These are phyloP conservation scores for Epistrophella euchroma DNA, from an alignment of 2,888 invertebrate species.

Conservation along the genomic window DNA sequence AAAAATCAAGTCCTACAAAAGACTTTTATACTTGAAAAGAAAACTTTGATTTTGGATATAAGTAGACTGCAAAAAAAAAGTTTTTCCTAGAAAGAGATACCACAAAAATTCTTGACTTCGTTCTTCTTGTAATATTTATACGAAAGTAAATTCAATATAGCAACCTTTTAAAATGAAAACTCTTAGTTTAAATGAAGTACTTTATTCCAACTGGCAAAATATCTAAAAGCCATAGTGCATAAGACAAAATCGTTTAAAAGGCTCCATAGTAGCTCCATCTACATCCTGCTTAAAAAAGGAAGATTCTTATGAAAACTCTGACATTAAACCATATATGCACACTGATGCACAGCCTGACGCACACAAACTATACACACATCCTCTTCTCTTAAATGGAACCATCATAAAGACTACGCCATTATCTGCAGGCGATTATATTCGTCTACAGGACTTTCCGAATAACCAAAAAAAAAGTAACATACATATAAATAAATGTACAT, in stretches of 20 bases:
- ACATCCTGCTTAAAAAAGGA: no score
- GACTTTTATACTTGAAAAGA: no score
- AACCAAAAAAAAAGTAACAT: constrained; percentile 25
- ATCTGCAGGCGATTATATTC: constrained; percentile 73
- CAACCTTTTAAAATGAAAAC: constrained; percentile 37
- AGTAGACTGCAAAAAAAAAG: no score
- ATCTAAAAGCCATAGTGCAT: background rate
- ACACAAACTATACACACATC: background rate
- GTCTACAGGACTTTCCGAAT: constrained; percentile 58
- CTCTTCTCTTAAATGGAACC: constrained; percentile 31
- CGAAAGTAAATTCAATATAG: background rate
- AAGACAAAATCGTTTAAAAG: constrained; percentile 11
- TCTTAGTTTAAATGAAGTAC: constrained; percentile 68
- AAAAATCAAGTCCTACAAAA: no score
- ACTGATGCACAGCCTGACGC: background rate
- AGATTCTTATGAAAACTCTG: constrained; percentile 13
- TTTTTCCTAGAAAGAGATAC: background rate
- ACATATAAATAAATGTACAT: background rate
- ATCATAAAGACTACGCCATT: constrained; percentile 67
- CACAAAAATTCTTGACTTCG: background rate
- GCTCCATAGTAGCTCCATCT: background rate
- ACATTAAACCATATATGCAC: background rate
- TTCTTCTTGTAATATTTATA: background rate
- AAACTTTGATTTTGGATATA: no score
- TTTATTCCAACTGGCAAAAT: constrained; percentile 46